phyloP scores from a whole-genome alignment of 2,888 invertebrate species.

The Calliphora vomitoria region DNA sequence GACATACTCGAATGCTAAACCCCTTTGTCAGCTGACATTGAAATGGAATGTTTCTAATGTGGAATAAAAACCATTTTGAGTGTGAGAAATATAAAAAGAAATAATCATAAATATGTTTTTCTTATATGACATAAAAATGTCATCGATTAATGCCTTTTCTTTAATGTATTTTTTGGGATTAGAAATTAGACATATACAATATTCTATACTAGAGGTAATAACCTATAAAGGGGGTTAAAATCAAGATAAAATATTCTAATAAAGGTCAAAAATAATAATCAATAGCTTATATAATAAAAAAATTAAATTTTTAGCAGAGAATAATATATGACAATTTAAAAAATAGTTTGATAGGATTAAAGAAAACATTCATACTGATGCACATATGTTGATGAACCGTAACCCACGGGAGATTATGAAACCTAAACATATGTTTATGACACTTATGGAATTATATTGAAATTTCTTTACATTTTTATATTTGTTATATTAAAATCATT shows the following conservation, averaged over 20 bases:
- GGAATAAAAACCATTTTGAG: slow-evolving; percentile 8
- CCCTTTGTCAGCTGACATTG: not conserved
- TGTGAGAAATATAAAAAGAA: slow-evolving; percentile 39
- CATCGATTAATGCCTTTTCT: slow-evolving; percentile 53
- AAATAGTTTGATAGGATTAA: too few relatives aligned
- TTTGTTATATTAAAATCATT: too few relatives aligned
- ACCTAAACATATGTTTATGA: too few relatives aligned
- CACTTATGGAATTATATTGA: too few relatives aligned
- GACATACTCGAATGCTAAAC: not conserved
- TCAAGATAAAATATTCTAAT: not conserved
- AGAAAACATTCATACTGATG: too few relatives aligned
- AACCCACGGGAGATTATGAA: too few relatives aligned
- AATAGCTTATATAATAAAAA: not conserved
- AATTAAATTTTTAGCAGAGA: too few relatives aligned
- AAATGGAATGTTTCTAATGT: slow-evolving; percentile 31
- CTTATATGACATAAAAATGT: slow-evolving; percentile 47
- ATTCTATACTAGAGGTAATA: not conserved
- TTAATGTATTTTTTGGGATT: not conserved
- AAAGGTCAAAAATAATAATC: not conserved
- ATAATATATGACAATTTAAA: too few relatives aligned
- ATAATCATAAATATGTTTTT: slow-evolving; percentile 57
- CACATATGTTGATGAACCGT: too few relatives aligned
- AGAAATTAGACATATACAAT: not conserved
- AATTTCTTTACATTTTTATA: too few relatives aligned
- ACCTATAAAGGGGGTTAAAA: not conserved